Percentiles rank a stretch among this genome's conserved stretches.
Conservation (phyloP, 2,888 invertebrate genomes). For the Plebejus argus region DNA sequence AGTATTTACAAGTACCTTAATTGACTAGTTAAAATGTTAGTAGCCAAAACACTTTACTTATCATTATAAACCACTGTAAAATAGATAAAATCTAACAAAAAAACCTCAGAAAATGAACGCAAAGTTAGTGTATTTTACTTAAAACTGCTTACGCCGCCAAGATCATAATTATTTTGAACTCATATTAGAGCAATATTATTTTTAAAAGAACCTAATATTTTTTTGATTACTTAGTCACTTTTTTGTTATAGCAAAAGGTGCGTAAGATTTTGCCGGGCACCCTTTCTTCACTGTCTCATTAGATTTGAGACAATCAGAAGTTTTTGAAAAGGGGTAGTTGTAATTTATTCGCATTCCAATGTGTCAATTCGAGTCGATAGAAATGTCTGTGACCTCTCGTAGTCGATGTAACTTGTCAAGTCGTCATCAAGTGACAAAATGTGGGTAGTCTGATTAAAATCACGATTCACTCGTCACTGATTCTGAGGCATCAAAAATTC, state of each 20-base stretch:
- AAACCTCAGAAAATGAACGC: too few species aligned
- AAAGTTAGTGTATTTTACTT: too few species aligned
- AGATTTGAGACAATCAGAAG: neutral
- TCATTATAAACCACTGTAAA: too few species aligned
- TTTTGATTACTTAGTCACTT: too few species aligned
- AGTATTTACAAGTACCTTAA: too few species aligned
- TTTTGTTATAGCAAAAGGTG: neutral
- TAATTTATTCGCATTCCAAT: neutral
- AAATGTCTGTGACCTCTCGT: conserved; percentile 7
- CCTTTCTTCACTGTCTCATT: neutral
- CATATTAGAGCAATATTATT: too few species aligned
- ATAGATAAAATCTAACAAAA: too few species aligned
- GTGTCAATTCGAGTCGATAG: neutral
- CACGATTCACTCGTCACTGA: neutral
- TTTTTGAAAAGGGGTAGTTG: neutral
- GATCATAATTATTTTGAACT: too few species aligned
- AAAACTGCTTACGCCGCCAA: too few species aligned
- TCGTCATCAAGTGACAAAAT: neutral
- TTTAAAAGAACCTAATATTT: too few species aligned
- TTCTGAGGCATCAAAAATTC: neutral
- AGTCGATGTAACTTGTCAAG: neutral
- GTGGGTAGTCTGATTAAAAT: conserved; percentile 13
- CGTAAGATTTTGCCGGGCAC: neutral
- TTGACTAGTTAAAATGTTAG: too few species aligned
- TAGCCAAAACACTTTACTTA: too few species aligned